Conservation (phyloP, 2,797 vertebrate species). For the Pithecia hirsuta region DNA sequence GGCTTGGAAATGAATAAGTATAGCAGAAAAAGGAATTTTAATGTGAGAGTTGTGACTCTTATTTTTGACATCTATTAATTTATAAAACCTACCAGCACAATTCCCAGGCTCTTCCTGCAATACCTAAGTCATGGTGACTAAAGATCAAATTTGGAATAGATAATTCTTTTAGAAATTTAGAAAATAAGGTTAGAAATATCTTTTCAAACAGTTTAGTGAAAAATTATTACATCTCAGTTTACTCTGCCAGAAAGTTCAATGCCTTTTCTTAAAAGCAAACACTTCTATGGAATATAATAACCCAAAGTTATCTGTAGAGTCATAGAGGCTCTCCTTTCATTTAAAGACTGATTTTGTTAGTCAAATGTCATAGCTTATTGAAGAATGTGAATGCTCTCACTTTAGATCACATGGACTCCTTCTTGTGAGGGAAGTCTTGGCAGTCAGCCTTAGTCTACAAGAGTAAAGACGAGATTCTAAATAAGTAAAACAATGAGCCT, state of each 20-base stretch:
- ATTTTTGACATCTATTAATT: constrained; percentile 69
- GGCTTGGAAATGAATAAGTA: constrained; percentile 49
- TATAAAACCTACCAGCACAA: constrained; percentile 46
- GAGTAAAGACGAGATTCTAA: not conserved
- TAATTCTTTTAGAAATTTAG: constrained; percentile 79
- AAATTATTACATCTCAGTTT: constrained; percentile 67
- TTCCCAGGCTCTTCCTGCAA: constrained; percentile 34
- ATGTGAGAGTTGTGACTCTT: constrained; percentile 69
- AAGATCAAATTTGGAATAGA: constrained; percentile 66
- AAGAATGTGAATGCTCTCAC: not conserved
- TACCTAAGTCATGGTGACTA: not conserved
- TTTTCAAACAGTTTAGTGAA: constrained; percentile 75
- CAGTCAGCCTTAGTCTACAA: not conserved
- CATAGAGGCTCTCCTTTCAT: not conserved
- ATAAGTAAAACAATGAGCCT: not conserved
- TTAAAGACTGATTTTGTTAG: not conserved
- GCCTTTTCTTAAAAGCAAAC: not conserved
- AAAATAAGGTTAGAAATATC: constrained; percentile 57
- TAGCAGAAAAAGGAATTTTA: constrained; percentile 75
- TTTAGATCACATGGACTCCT: not conserved
- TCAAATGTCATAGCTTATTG: not conserved
- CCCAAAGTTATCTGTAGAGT: not conserved
- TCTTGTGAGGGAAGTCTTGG: not conserved
- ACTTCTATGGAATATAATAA: not conserved
- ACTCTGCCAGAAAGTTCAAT: constrained; percentile 31